Percentiles rank a stretch among this genome's conserved stretches.
Evolutionary conservation across 2,113 vertebrate genomes (phyloP).

Genomic region (Grammomys dolichurus): DNA sequence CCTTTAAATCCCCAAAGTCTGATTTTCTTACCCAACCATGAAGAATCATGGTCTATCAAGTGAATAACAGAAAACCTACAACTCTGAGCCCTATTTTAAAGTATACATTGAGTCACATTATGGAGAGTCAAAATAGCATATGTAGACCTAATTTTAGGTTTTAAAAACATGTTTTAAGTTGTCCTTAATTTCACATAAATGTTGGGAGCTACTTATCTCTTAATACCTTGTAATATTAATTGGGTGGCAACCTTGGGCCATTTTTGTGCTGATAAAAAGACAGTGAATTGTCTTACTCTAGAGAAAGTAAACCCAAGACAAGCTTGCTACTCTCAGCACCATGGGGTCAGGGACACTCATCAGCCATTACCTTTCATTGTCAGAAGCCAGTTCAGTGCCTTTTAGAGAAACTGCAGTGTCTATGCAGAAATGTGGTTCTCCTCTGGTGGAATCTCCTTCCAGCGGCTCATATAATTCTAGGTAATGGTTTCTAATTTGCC

Average conservation of each 20-base stretch:
- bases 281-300: constrained; percentile 28
- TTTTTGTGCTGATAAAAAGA: constrained; percentile 45
- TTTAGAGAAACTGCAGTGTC: background rate
- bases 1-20: background rate
- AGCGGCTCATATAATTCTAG: background rate
- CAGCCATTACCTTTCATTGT: constrained; percentile 51
- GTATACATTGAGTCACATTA: constrained; percentile 24
- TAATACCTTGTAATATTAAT: constrained; percentile 40
- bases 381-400: constrained; percentile 24
- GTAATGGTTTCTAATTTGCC: background rate
- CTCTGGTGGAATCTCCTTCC: background rate
- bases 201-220: constrained; percentile 41
- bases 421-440: constrained; percentile 27
- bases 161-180: background rate
- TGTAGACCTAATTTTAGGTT: background rate
- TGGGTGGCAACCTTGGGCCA: constrained; percentile 15
- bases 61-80: constrained; percentile 65
- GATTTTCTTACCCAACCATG: constrained; percentile 11
- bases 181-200: constrained; percentile 45
- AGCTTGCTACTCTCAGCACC: background rate
- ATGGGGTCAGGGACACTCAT: background rate
- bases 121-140: constrained; percentile 43
- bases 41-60: constrained; percentile 51
- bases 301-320: constrained; percentile 6
- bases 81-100: constrained; percentile 67